Evolutionary conservation across 2,888 invertebrate genomes (phyloP), one percentile per base, ranked within the genome.

Genomic region (Cheilosia vernalis): DNA sequence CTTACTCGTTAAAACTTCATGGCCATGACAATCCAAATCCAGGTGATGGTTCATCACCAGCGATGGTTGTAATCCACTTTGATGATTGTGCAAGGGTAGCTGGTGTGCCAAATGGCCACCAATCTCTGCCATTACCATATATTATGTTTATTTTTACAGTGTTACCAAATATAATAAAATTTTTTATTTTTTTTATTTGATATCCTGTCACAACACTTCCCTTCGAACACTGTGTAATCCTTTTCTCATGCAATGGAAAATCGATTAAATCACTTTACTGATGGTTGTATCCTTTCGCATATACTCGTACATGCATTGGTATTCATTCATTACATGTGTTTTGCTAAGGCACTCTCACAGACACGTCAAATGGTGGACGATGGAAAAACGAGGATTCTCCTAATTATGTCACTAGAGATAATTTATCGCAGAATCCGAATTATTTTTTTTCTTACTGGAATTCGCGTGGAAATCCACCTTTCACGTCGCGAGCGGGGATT

Each of bases 121-220:
- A 91, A 94, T 94, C 94, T 94, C 94, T 93, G 94, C 94, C 94
- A 94, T 94, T 93, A 94, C 94, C 94, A 94, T 94, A 93, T 93
- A 93, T 91, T 91, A 90, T 89, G 91, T 90, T 91, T 91, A 84
- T 77, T 85, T 85, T 76, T 72, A 58, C 81, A 77, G 76, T 85
- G 63, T 76, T 72, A 77, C 76, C 85, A 72, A 85, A 85, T 81
- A 70, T 15, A 66, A 60, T 55, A 47, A 58, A 33, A 64, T 55
- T 17, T 76, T 40, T 66, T 47, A 55, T 10, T 61, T 40, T 64
- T 72, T 17, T 64, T 44, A 21, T 30, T 66, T 73, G 24, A 61
- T 77, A 30, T 76, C 37, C 47, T 77, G 69, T 72, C 42, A 66
- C 76, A 33, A 44, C 61, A 78, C 79, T 74, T 66, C 21, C 44